Conservation (phyloP, 2,888 invertebrate genomes). For the Tethea ocularis region DNA sequence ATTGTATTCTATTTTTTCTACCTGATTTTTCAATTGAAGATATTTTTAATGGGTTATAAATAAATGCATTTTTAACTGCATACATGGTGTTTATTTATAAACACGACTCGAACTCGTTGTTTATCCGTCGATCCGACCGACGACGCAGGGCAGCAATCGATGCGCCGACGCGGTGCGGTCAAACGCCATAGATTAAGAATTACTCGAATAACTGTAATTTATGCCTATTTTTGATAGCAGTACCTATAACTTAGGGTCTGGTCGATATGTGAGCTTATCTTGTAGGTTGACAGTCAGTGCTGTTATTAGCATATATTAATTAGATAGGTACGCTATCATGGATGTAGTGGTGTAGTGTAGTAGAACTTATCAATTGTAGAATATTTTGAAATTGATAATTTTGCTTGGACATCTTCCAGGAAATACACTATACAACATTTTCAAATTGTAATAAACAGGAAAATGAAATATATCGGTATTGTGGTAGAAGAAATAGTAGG, state of each 20-base stretch:
- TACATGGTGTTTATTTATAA: constrained; percentile 56
- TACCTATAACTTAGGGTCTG: not conserved
- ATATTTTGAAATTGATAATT: too few species aligned
- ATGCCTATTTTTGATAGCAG: not conserved
- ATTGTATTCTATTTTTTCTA: too few species aligned
- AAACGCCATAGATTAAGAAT: constrained; percentile 38
- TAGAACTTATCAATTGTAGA: too few species aligned
- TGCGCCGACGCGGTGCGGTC: constrained; percentile 60
- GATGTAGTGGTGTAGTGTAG: too few species aligned
- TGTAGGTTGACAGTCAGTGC: too few species aligned
- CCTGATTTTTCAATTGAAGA: too few species aligned
- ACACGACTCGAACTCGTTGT: constrained; percentile 38
- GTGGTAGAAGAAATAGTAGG: not conserved
- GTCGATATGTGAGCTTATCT: too few species aligned
- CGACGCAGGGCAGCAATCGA: constrained; percentile 34
- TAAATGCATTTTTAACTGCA: constrained; percentile 11
- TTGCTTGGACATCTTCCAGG: not conserved
- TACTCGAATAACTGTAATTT: constrained; percentile 9
- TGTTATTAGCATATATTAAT: too few species aligned
- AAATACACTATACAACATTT: not conserved
- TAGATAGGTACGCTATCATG: too few species aligned
- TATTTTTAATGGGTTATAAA: too few species aligned
- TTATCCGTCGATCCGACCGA: constrained; percentile 29
- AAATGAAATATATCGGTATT: not conserved
- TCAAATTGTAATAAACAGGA: not conserved